Evolutionary conservation across 2,797 vertebrate species (phyloP).

Genomic region (Lagorchestes hirsutus): DNA sequence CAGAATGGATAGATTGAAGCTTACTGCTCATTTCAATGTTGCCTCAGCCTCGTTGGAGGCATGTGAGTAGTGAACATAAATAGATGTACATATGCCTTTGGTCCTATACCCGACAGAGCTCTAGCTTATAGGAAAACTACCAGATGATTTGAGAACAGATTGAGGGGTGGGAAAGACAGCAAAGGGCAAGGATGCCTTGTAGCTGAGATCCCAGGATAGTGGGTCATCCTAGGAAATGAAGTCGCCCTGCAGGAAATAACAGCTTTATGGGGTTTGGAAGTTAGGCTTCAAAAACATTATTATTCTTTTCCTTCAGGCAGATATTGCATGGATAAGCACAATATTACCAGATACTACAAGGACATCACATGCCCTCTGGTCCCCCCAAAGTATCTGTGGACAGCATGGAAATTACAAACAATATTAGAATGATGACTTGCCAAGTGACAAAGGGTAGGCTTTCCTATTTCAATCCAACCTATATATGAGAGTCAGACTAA

Average conservation of each 20-base stretch:
- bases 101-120: not conserved
- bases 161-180: not conserved
- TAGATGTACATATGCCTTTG: conserved; percentile 1
- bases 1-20: not conserved
- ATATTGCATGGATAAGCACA: conserved; percentile 19
- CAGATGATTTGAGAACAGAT: not conserved
- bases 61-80: not conserved
- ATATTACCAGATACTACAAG: conserved; percentile 33
- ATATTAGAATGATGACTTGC: not conserved
- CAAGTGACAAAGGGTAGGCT: not conserved
- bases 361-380: not conserved
- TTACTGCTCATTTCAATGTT: not conserved
- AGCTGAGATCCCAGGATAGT: not conserved
- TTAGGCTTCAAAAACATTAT: conserved; percentile 32
- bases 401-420: not conserved
- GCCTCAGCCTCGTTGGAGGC: not conserved
- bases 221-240: conserved; percentile 17
- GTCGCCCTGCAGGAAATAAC: not conserved
- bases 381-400: not conserved
- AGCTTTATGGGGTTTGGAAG: conserved; percentile 12
- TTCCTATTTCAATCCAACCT: not conserved
- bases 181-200: not conserved
- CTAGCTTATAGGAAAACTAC: not conserved
- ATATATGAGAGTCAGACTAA: not conserved
- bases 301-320: conserved; percentile 44